Percentiles rank a stretch among this genome's conserved stretches.
phyloP scores from a whole-genome alignment of 2,888 invertebrate genomes.

The Macrophya alboannulata region DNA sequence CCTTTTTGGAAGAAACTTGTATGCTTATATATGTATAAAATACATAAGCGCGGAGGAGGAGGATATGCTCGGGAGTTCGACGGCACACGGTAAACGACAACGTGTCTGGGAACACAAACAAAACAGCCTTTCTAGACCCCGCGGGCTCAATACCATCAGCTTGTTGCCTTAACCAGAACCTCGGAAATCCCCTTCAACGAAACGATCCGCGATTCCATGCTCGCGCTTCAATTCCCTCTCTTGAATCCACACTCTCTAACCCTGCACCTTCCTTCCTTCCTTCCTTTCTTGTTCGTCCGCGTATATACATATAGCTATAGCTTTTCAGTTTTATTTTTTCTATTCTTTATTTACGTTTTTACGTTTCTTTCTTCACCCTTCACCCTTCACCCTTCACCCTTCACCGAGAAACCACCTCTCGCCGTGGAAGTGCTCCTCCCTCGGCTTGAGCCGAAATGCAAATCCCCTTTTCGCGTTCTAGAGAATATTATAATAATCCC shows the following conservation, averaged over 20 bases:
- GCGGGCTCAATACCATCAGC: constrained; percentile 49
- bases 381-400: background rate
- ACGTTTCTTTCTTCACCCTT: background rate
- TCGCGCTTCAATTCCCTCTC: constrained; percentile 45
- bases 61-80: constrained; percentile 18
- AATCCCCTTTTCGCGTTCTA: constrained; percentile 19
- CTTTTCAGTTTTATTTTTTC: constrained; percentile 16
- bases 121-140: constrained; percentile 39
- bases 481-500: constrained; percentile 43
- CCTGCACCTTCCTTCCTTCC: background rate
- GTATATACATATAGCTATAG: background rate
- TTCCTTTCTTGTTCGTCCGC: background rate
- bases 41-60: constrained; percentile 34
- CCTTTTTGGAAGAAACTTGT: constrained; percentile 30
- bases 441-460: constrained; percentile 22
- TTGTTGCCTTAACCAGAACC: constrained; percentile 55
- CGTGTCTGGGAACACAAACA: constrained; percentile 56
- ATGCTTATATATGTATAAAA: constrained; percentile 33
- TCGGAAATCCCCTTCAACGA: constrained; percentile 51
- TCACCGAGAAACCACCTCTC: constrained; percentile 9
- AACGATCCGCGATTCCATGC: constrained; percentile 51
- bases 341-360: constrained; percentile 19
- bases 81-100: constrained; percentile 44
- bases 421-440: background rate
- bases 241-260: constrained; percentile 16